Evolutionary conservation across 2,888 invertebrate genomes (phyloP), one percentile per base, ranked within the genome.

Genomic region (Andricus curvator): DNA sequence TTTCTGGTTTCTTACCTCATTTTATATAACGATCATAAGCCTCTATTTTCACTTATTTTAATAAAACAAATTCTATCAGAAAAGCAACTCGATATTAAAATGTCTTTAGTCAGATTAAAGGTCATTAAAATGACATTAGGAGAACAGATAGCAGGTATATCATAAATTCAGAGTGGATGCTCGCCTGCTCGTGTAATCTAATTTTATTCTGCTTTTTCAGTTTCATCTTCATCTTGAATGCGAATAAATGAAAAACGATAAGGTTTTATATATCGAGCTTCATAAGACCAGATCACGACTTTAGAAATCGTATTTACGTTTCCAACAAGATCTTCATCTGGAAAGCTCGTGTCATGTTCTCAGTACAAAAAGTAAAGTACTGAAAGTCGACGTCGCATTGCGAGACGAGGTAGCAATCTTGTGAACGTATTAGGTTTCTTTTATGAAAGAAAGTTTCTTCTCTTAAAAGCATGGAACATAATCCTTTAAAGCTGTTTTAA

Each of bases 241-340:
- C 25, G 67, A 29, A n/a, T 29, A 29, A 70, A 22, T 70, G 29
- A 33, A 70, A 70, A 70, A 70, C 9, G 29, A 44, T 29, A 70
- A 15, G 48, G n/a, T 51, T 51, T 51, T 33, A 29, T 29, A 56
- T 48, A 33, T 56, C 4, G n/a, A 41, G 41, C n/a, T 68, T 44
- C 2, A 37, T 33, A 74, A n/a, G 33, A 74, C 3, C n/a, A 74
- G n/a, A 51, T 60, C 48, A 25, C 25, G 20, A 29, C 37, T 56
- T 13, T 33, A 15, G 56, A 74, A 51, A 74, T 60, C 74, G 20
- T 60, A 74, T 74, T 74, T 60, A 37, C 56, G 33, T 56, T 56
- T n/a, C 33, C 56, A 74, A 74, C 33, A 37, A 74, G 56, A 74
- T 74, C 56, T 74, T 74, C 74, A 74, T 74, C 74, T 56, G 74